These are phyloP conservation scores for Antedon bifida DNA, from an alignment of 35 echinoderm and acorn worm species.

Conservation along the genomic window DNA sequence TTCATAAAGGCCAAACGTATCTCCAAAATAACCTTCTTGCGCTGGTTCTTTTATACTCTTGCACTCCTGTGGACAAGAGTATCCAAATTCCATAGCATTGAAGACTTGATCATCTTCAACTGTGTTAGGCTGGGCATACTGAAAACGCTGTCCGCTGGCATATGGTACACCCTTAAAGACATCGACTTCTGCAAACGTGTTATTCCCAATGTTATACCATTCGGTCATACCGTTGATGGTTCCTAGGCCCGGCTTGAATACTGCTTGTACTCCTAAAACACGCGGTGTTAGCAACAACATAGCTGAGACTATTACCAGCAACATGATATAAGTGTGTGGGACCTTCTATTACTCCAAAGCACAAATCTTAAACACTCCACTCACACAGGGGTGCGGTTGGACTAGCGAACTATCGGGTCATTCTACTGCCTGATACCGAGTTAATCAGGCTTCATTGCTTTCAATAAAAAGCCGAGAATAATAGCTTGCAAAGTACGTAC, in stretches of 20 bases:
- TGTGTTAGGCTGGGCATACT: neutral
- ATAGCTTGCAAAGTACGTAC: neutral
- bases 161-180: conserved; percentile 28
- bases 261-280: neutral
- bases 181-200: neutral
- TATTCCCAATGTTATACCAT: neutral
- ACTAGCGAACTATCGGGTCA: neutral
- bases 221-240: neutral
- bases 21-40: neutral
- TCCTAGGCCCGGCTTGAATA: neutral
- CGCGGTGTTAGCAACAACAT: neutral
- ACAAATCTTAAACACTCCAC: neutral
- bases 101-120: neutral
- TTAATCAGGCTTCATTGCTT: neutral
- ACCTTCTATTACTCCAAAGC: neutral
- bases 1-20: neutral
- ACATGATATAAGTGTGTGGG: neutral
- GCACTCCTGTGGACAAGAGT: conserved; percentile 5
- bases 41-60: neutral
- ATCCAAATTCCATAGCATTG: neutral
- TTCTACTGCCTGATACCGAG: neutral
- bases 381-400: neutral
- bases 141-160: conserved; percentile 20
- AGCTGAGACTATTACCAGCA: neutral
- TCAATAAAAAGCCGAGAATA: neutral